A percentile compares a stretch with the other conserved stretches of the same genome.
These are phyloP conservation scores for Parascotia fuliginaria DNA, from an alignment of 2,888 invertebrate species.

Conservation along the genomic window DNA sequence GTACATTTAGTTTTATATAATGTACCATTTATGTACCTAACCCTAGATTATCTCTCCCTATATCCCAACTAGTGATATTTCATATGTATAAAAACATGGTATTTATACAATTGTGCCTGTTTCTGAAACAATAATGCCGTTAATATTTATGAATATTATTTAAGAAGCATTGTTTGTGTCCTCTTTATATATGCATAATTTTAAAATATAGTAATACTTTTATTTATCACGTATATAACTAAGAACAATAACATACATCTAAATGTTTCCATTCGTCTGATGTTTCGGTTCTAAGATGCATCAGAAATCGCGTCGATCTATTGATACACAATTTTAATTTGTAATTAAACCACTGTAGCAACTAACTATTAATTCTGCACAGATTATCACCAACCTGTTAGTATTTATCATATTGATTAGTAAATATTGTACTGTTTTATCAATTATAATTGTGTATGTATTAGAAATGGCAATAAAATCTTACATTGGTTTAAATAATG, in stretches of 20 bases:
- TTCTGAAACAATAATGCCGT: constrained; percentile 46
- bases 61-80: constrained; percentile 40
- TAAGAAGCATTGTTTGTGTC: constrained; percentile 55
- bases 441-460: constrained; percentile 82
- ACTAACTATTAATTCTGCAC: constrained; percentile 51
- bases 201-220: constrained; percentile 57
- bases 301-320: constrained; percentile 56
- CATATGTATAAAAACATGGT: constrained; percentile 48
- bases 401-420: constrained; percentile 29
- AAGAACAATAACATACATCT: constrained; percentile 58
- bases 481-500: constrained; percentile 67
- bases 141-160: constrained; percentile 53
- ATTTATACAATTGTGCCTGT: constrained; percentile 46
- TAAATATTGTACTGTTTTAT: constrained; percentile 59
- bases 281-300: constrained; percentile 78
- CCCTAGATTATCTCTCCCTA: constrained; percentile 23
- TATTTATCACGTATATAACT: constrained; percentile 69
- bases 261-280: constrained; percentile 56
- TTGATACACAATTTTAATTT: constrained; percentile 83
- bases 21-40: constrained; percentile 28
- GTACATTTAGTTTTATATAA: constrained; percentile 25
- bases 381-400: constrained; percentile 39
- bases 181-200: constrained; percentile 72
- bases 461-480: constrained; percentile 80
- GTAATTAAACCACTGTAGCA: constrained; percentile 35